Evolutionary conservation across 37 sponge, comb jelly and placozoan species (phyloP).

Genomic region (Cliona cf. orientalis): DNA sequence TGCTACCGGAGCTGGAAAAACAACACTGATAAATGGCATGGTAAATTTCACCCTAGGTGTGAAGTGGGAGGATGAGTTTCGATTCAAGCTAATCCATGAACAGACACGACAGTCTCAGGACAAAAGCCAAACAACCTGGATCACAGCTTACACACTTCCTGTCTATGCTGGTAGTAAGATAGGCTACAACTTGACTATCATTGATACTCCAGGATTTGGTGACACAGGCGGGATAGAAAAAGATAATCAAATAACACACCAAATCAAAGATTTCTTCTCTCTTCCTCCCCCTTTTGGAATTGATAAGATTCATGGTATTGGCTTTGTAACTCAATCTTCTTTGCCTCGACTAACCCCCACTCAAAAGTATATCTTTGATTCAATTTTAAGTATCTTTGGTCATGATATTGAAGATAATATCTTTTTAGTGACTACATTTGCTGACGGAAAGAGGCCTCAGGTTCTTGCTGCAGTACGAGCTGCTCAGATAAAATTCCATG

Average conservation of each 20-base stretch:
- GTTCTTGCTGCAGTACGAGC: constrained; percentile 54
- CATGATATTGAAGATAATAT: constrained; percentile 49
- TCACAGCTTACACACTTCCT: constrained; percentile 71
- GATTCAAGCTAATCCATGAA: constrained; percentile 59
- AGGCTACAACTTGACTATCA: constrained; percentile 54
- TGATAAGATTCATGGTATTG: constrained; percentile 58
- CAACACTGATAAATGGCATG: constrained; percentile 70
- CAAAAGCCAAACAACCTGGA: constrained; percentile 44
- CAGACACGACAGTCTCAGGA: constrained; percentile 23
- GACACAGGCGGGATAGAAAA: constrained; percentile 59
- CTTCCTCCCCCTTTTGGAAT: constrained; percentile 15
- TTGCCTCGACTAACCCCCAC: constrained; percentile 54
- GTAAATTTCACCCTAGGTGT: constrained; percentile 71
- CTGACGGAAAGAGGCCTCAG: constrained; percentile 62
- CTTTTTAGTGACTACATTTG: constrained; percentile 77
- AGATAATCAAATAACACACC: constrained; percentile 25
- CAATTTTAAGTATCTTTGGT: constrained; percentile 59
- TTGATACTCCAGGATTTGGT: constrained; percentile 76
- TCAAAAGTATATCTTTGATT: constrained; percentile 66
- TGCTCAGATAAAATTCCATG: constrained; percentile 42
- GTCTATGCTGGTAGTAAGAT: constrained; percentile 9
- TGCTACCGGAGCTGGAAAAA: constrained; percentile 76
- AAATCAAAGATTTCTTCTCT: constrained; percentile 61
- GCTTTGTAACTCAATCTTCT: constrained; percentile 66
- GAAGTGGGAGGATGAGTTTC: constrained; percentile 58